Evolutionary conservation across 2,888 invertebrate genomes (phyloP).

Genomic region (Torymus auratus): DNA sequence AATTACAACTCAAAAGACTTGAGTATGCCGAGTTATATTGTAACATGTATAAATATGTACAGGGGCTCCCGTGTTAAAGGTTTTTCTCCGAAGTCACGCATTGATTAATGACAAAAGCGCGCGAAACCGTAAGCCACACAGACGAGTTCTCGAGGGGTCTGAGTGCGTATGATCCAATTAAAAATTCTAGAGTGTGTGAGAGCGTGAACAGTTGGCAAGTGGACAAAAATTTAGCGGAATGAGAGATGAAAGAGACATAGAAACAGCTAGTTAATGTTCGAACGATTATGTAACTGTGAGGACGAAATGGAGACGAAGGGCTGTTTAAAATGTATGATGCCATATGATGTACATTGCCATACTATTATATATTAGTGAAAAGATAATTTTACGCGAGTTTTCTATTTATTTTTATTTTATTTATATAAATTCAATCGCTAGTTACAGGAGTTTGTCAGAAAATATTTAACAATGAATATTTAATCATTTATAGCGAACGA

Average conservation of each 20-base stretch:
- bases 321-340: neutral
- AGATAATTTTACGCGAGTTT: too few species aligned
- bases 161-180: slow-evolving; percentile 30
- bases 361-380: too few species aligned
- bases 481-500: too few species aligned
- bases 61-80: slow-evolving; percentile 56
- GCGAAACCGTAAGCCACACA: slow-evolving; percentile 45
- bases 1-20: slow-evolving; percentile 57
- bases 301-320: neutral
- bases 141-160: slow-evolving; percentile 54
- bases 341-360: too few species aligned
- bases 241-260: slow-evolving; percentile 16
- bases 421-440: neutral
- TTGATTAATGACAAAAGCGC: slow-evolving; percentile 43
- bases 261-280: slow-evolving; percentile 40
- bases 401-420: neutral
- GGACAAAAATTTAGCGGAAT: slow-evolving; percentile 5
- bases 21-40: slow-evolving; percentile 54
- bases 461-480: too few species aligned
- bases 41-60: slow-evolving; percentile 61
- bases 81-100: slow-evolving; percentile 52
- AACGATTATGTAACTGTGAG: slow-evolving; percentile 10
- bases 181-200: slow-evolving; percentile 35
- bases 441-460: too few species aligned
- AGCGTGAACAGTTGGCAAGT: neutral